phyloP scores from a whole-genome alignment of 2,797 vertebrate species.

The Neosilurus mollespiculum region DNA sequence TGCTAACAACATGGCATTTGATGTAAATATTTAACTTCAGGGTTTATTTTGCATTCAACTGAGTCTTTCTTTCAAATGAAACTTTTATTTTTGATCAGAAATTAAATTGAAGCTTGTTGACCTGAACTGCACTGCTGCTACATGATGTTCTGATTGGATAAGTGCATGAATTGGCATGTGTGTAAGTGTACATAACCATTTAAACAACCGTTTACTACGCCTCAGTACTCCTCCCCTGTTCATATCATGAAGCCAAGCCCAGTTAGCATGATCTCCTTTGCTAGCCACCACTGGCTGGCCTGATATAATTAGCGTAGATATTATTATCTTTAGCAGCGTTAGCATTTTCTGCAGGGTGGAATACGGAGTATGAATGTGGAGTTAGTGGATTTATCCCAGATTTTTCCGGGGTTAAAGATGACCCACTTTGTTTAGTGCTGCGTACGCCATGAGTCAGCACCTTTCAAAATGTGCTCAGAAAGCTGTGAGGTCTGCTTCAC shows the following conservation, averaged over 20 bases:
- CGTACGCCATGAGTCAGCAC: slow-evolving; percentile 39
- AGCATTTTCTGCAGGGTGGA: not conserved
- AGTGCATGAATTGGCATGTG: not conserved
- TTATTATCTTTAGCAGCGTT: not conserved
- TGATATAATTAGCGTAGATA: not conserved
- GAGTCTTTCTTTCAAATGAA: no score
- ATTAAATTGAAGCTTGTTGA: not conserved
- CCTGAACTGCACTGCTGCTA: no score
- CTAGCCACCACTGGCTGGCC: not conserved
- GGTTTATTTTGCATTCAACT: no score
- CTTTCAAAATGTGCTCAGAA: slow-evolving; percentile 15
- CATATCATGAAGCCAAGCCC: not conserved
- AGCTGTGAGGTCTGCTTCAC: not conserved
- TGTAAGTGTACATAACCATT: not conserved
- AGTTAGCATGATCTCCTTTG: not conserved
- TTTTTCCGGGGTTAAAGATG: slow-evolving; percentile 41
- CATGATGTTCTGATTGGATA: not conserved
- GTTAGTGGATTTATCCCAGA: slow-evolving; percentile 33
- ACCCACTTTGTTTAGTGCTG: slow-evolving; percentile 45
- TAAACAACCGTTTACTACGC: not conserved
- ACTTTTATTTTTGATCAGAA: not conserved
- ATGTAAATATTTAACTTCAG: no score
- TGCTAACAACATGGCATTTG: no score
- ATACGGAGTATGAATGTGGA: not conserved
- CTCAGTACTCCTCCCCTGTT: not conserved